Percentiles rank a stretch among this genome's conserved stretches.
Conservation (phyloP, 2,888 invertebrate species). For the Microctonus hyperodae region DNA sequence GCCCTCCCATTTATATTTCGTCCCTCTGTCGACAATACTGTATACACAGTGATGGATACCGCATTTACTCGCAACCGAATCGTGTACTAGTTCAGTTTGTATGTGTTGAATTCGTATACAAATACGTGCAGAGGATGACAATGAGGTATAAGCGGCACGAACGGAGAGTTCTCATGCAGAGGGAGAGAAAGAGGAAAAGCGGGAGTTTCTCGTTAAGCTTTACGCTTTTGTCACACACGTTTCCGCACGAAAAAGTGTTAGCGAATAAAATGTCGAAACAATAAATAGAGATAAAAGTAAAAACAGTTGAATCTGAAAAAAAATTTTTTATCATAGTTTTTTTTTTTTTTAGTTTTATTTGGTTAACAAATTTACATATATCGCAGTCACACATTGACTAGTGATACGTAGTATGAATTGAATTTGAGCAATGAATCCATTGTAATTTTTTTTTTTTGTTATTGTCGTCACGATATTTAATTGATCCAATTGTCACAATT, state of each 20-base stretch:
- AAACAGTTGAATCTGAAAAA: background rate
- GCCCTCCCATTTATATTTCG: background rate
- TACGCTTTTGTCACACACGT: constrained; percentile 4
- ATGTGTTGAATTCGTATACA: background rate
- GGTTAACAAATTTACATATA: constrained; percentile 19
- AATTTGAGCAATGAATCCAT: constrained; percentile 9
- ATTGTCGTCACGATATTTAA: background rate
- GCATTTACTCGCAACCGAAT: background rate
- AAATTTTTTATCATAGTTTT: background rate
- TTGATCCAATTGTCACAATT: background rate
- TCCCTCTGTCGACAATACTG: background rate
- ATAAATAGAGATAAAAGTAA: constrained; percentile 7
- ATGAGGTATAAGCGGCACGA: background rate
- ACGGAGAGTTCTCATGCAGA: constrained; percentile 12
- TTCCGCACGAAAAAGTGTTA: constrained; percentile 27
- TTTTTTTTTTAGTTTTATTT: background rate
- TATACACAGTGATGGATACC: constrained; percentile 4
- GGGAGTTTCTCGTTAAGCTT: constrained; percentile 24
- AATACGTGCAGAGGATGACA: background rate
- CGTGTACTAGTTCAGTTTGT: background rate
- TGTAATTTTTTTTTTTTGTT: background rate
- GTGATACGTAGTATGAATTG: constrained; percentile 20
- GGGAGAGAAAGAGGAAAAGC: constrained; percentile 12
- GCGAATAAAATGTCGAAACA: constrained; percentile 11
- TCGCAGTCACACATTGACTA: constrained; percentile 15